A percentile compares a stretch with the other conserved stretches of the same genome.
Conservation (phyloP, 2,888 invertebrate species). For the Drosophila neonasuta region DNA sequence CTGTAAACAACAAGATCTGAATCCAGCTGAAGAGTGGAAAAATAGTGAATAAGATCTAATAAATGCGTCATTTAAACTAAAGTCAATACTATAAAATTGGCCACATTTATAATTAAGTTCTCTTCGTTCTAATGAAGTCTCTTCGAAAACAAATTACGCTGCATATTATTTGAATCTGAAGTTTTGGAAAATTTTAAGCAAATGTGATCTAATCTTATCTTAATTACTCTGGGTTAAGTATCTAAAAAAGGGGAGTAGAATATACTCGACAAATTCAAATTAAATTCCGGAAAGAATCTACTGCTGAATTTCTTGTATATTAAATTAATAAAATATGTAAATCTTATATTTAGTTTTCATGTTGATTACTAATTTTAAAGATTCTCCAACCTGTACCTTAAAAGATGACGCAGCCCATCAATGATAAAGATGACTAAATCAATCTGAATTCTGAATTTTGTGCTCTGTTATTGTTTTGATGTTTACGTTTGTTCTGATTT, state of each 20-base stretch:
- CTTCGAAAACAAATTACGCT: not conserved
- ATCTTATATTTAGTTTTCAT: not conserved
- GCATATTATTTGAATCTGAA: no score
- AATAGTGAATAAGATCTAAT: not conserved
- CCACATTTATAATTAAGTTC: not conserved
- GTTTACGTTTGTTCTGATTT: constrained; percentile 30
- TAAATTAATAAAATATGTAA: not conserved
- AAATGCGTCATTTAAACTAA: constrained; percentile 15
- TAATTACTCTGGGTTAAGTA: not conserved
- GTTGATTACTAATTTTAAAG: not conserved
- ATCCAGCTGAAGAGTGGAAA: not conserved
- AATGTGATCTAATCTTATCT: not conserved
- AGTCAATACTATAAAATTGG: not conserved
- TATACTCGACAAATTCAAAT: not conserved
- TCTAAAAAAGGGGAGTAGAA: no score
- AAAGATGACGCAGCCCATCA: constrained; percentile 16
- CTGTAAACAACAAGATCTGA: constrained; percentile 30
- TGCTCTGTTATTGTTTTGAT: constrained; percentile 34
- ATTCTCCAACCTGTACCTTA: not conserved
- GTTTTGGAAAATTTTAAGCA: not conserved
- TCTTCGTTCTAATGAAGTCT: no score
- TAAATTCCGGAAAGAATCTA: not conserved
- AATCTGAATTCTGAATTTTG: constrained; percentile 14
- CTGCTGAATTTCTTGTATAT: not conserved
- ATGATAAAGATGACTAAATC: constrained; percentile 9